Base-by-base conservation (phyloP, 2,113 vertebrate genomes). In the Scolopax mira region DNA sequence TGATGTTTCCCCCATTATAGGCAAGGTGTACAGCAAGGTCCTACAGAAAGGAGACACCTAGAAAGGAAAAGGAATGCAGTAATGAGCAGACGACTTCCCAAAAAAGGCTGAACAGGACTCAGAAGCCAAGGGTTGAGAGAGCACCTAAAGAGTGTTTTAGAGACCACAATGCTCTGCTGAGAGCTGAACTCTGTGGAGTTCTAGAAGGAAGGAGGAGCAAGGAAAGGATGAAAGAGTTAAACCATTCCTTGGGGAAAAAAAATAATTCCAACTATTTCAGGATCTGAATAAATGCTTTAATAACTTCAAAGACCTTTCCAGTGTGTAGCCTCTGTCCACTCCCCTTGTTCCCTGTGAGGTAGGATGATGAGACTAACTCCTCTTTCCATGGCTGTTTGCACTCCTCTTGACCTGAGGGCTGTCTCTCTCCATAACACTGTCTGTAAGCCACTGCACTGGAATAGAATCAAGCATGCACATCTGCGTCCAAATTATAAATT, bases 201-300 rank as follows among this genome's bases (percentile, higher is more conserved):
- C 4, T 1, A 18, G 21, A 16, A 78, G 2, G 6, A 71, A 6
- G 0, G 5, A 41, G 18, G 10, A 60, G 2, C 8, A 28, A 69
- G 35, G 13, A 18, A 48, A 64, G 12, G 23, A 11, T 49, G 10
- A 48, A 31, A 81, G 11, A 77, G 39, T 72, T 46, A 18, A 19
- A 4, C 7, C 25, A 4, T 14, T 79, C 17, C 41, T 28, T 18
- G 1, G 14, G 27, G 15, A 44, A 57, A 8, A 31, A 31, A 87
- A 44, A n/a, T 8, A 51, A 79, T 52, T 57, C 28, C n/a, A 65
- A 0, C 7, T 52, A 18, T 41, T 24, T 48, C 3, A 3, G 13
- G 31, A 69, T 9, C 18, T 48, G 11, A 33, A 11, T 48, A 10
- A 52, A 23, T 1, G 55, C 10, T 55, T 42, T 37, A 37, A 71